Conservation (phyloP, 2,797 vertebrate species). For the Margarornis squamiger region DNA sequence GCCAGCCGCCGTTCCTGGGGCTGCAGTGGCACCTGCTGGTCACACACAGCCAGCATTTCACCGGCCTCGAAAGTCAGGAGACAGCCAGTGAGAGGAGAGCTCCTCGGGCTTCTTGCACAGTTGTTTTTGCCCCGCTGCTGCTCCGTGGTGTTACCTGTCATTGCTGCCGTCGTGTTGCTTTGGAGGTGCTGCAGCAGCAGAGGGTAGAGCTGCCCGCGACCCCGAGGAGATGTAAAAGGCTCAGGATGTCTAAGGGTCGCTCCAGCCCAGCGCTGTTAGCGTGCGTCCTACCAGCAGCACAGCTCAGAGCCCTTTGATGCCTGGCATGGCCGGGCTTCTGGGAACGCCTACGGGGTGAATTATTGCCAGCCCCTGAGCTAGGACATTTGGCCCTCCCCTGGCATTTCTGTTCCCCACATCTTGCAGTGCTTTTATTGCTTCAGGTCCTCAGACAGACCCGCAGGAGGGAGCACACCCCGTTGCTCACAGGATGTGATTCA, state of each 20-base stretch:
- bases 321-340: background rate
- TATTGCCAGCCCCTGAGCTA: background rate
- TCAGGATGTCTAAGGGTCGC: accelerated
- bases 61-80: background rate
- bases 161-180: background rate
- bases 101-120: background rate
- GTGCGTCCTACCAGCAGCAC: background rate
- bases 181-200: background rate
- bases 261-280: accelerated
- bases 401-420: background rate
- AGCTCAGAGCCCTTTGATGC: background rate
- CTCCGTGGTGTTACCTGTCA: background rate
- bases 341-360: background rate
- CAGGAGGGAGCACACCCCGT: background rate
- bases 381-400: background rate
- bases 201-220: background rate
- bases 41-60: background rate
- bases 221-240: background rate
- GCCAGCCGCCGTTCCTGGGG: background rate
- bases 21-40: conserved; percentile 66
- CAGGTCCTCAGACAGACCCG: background rate
- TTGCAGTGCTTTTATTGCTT: background rate
- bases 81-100: background rate
- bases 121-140: background rate
- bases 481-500: background rate